phyloP scores from a whole-genome alignment of 2,888 invertebrate species.

The Meghimatium bilineatum region DNA sequence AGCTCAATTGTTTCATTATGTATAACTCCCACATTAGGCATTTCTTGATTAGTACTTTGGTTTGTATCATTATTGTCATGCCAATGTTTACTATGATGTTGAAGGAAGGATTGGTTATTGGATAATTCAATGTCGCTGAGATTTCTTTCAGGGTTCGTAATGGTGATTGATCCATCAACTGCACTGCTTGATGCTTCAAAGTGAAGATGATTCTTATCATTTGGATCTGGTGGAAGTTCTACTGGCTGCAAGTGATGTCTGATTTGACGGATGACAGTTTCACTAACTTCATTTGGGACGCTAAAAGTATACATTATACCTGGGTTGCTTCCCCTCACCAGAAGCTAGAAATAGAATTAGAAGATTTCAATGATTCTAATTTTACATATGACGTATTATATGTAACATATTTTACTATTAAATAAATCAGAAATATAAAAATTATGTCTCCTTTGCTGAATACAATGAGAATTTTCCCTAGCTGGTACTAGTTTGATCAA shows the following conservation, averaged over 20 bases:
- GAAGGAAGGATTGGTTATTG: background rate
- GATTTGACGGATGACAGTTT: conserved; percentile 25
- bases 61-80: background rate
- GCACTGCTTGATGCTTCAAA: background rate
- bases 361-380: too few relatives aligned
- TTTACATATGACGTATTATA: too few relatives aligned
- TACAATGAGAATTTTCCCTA: too few relatives aligned
- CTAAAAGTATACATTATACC: conserved; percentile 55
- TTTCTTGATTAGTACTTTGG: background rate
- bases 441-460: too few relatives aligned
- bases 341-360: conserved; percentile 48
- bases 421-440: too few relatives aligned
- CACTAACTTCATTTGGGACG: conserved; percentile 39
- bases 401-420: too few relatives aligned
- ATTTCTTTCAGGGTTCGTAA: background rate
- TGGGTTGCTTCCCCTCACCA: conserved; percentile 49
- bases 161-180: background rate
- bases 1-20: background rate
- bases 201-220: background rate
- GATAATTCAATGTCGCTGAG: too few relatives aligned
- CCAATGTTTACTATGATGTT: background rate
- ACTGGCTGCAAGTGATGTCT: conserved; percentile 29
- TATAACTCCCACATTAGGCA: background rate
- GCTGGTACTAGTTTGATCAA: too few relatives aligned
- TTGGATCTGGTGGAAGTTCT: background rate